Evolutionary conservation across 2,113 vertebrate species (phyloP).

Genomic region (Onychorhynchus coronatus): DNA sequence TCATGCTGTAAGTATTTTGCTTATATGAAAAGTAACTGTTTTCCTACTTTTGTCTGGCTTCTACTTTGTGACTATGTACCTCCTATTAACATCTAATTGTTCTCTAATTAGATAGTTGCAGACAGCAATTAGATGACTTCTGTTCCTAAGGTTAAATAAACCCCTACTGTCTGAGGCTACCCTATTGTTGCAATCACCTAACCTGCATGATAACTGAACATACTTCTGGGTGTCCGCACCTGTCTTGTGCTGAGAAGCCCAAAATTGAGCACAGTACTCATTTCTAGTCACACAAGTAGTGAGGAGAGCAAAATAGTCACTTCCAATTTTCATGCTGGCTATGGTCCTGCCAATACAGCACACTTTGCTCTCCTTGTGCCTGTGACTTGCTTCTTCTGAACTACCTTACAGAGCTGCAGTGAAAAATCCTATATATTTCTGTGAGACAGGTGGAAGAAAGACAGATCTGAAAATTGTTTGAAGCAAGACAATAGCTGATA

Average conservation of each 20-base stretch:
- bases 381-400: background rate
- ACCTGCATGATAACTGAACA: background rate
- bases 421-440: background rate
- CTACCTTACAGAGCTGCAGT: background rate
- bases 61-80: background rate
- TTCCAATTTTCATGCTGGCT: background rate
- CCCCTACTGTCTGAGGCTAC: background rate
- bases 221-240: background rate
- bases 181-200: background rate
- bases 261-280: background rate
- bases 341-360: background rate
- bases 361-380: background rate
- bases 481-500: background rate
- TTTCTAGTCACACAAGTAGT: background rate
- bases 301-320: background rate
- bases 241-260: background rate
- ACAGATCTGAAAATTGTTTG: background rate
- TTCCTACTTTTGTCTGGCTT: background rate
- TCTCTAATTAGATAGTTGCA: background rate
- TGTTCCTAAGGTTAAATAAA: background rate
- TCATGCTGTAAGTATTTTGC: background rate
- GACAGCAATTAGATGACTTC: background rate
- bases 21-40: background rate
- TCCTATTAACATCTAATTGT: background rate
- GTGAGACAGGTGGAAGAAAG: background rate